phyloP scores from a whole-genome alignment of 2,113 vertebrate genomes.

The Halcyon malimbica region DNA sequence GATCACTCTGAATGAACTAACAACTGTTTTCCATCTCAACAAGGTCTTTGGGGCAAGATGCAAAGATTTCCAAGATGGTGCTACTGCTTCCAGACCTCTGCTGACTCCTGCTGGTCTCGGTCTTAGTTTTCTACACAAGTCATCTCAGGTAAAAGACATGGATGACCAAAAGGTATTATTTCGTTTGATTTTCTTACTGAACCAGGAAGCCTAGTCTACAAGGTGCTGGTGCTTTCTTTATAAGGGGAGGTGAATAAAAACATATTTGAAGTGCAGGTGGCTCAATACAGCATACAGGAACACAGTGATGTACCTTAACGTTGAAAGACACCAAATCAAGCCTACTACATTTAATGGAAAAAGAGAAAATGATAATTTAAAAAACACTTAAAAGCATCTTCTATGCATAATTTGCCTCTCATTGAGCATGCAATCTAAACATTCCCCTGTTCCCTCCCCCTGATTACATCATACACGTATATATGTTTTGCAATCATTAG shows the following conservation, averaged over 20 bases:
- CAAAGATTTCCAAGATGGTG: neutral
- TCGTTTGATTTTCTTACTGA: neutral
- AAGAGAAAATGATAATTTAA: neutral
- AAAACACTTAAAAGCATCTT: neutral
- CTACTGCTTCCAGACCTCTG: neutral
- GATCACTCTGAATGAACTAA: neutral
- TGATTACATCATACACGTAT: neutral
- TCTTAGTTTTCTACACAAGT: neutral
- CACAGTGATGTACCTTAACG: neutral
- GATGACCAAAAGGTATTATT: neutral
- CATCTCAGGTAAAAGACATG: fast-evolving
- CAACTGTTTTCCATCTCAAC: neutral
- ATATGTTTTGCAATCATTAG: neutral
- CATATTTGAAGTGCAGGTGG: neutral
- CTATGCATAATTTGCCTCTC: fast-evolving
- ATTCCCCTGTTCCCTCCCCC: neutral
- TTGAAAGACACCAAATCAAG: neutral
- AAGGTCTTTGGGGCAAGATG: neutral
- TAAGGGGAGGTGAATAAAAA: neutral
- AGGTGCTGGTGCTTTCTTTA: neutral
- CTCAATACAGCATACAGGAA: neutral
- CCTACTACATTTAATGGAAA: neutral
- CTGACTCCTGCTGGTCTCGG: neutral
- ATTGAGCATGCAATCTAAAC: neutral
- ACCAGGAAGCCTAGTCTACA: neutral